Evolutionary conservation across 2,113 vertebrate genomes (phyloP).

Genomic region (Sisor rabdophorus): DNA sequence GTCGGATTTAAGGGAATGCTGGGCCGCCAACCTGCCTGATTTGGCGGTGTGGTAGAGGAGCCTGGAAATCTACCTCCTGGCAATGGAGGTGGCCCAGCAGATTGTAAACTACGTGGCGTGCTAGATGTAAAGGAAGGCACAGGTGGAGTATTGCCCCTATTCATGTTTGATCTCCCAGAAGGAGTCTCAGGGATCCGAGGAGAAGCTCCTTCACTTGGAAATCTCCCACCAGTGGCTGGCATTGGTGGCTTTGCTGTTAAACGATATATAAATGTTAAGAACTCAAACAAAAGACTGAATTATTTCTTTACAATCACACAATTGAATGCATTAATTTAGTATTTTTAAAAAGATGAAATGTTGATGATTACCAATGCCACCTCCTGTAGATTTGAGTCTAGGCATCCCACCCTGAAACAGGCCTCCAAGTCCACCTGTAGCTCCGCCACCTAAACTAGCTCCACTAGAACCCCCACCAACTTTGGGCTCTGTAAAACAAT

Average conservation of each 20-base stretch:
- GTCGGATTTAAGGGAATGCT: slow-evolving; percentile 44
- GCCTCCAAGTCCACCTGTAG: slow-evolving; percentile 79
- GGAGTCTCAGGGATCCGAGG: slow-evolving; percentile 60
- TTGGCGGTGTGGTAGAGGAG: slow-evolving; percentile 55
- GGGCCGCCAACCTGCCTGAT: slow-evolving; percentile 56
- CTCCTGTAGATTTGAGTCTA: slow-evolving; percentile 75
- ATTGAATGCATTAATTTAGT: background rate
- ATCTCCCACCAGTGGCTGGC: slow-evolving; percentile 71
- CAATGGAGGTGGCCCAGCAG: slow-evolving; percentile 60
- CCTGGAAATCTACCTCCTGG: slow-evolving; percentile 59
- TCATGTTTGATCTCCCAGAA: slow-evolving; percentile 59
- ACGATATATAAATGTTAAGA: background rate
- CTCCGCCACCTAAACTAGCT: slow-evolving; percentile 55
- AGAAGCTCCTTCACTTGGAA: slow-evolving; percentile 49
- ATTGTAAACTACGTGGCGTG: slow-evolving; percentile 57
- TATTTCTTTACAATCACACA: background rate
- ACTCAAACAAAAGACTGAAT: background rate
- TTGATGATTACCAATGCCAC: slow-evolving; percentile 56
- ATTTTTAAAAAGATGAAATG: background rate
- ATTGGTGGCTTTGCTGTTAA: slow-evolving; percentile 62
- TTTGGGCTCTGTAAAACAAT: slow-evolving; percentile 73
- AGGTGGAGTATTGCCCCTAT: slow-evolving; percentile 56
- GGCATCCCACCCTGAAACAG: slow-evolving; percentile 90
- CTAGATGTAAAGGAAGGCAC: slow-evolving; percentile 68
- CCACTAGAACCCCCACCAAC: slow-evolving; percentile 47